Conservation (phyloP, 2,797 vertebrate species). For the Esox masquinongy region DNA sequence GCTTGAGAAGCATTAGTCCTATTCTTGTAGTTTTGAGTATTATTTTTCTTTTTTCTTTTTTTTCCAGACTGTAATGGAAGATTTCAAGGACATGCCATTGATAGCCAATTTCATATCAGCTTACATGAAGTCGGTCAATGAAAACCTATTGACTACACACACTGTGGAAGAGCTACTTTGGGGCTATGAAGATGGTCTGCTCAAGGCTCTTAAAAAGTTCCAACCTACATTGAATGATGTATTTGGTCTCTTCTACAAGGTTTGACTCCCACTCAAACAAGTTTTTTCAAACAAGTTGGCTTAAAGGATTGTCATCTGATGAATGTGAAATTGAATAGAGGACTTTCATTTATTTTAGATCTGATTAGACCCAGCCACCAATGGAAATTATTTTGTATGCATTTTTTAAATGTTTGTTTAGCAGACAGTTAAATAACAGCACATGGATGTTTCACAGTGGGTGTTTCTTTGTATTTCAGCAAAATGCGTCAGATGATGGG, state of each 20-base stretch:
- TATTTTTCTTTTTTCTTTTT: background rate
- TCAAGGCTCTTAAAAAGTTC: slow-evolving; percentile 65
- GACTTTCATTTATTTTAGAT: no score
- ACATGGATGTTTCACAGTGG: background rate
- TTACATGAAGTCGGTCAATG: slow-evolving; percentile 51
- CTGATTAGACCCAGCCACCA: no score
- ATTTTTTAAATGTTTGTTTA: no score
- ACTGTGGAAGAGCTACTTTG: slow-evolving; percentile 86
- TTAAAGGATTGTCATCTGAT: no score
- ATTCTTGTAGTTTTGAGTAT: background rate
- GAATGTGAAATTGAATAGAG: no score
- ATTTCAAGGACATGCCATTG: background rate
- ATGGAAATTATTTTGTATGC: no score
- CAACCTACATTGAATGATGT: slow-evolving; percentile 63
- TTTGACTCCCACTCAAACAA: slow-evolving; percentile 47
- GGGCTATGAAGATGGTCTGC: slow-evolving; percentile 88
- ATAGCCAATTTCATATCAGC: slow-evolving; percentile 28
- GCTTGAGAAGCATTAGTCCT: background rate
- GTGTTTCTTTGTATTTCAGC: slow-evolving; percentile 67
- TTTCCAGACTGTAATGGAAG: slow-evolving; percentile 68
- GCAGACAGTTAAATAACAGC: no score
- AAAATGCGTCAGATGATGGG: slow-evolving; percentile 87
- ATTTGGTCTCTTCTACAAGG: slow-evolving; percentile 92
- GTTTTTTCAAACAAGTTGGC: no score
- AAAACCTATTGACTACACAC: slow-evolving; percentile 79